A percentile compares a stretch with the other conserved stretches of the same genome.
Conservation (phyloP, 2,797 vertebrate species). For the Enteromius anoplus region DNA sequence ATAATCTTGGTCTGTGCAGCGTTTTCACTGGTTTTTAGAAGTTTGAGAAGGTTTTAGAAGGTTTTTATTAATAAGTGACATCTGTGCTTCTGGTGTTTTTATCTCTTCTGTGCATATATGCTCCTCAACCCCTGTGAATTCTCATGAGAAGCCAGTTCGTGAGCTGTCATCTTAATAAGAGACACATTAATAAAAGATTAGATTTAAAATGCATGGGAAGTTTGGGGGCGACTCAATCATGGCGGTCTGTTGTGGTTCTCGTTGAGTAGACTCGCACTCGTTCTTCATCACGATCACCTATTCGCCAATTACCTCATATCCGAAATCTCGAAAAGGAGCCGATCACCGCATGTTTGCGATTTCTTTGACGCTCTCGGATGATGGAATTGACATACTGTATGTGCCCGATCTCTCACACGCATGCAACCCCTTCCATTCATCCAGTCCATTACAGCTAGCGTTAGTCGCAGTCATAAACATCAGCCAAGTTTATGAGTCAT, state of each 20-base stretch:
- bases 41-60: not conserved
- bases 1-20: not conserved
- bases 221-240: constrained; percentile 71
- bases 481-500: constrained; percentile 64
- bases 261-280: constrained; percentile 8
- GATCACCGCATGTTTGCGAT: constrained; percentile 28
- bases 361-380: constrained; percentile 24
- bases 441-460: constrained; percentile 58
- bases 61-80: not conserved
- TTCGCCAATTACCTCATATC: not conserved
- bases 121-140: constrained; percentile 19
- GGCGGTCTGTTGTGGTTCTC: constrained; percentile 58
- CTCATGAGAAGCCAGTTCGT: constrained; percentile 62
- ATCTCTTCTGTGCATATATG: constrained; percentile 47
- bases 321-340: not conserved
- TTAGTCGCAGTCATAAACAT: constrained; percentile 61
- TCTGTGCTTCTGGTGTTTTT: not conserved
- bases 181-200: constrained; percentile 77
- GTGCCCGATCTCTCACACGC: constrained; percentile 33
- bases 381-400: constrained; percentile 32
- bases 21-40: not conserved
- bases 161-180: constrained; percentile 71
- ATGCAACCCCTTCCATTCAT: constrained; percentile 53
- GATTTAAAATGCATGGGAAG: constrained; percentile 74
- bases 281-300: constrained; percentile 70